Conservation (phyloP, 2,113 vertebrate species). For the Xenotilapia flavipinnis region DNA sequence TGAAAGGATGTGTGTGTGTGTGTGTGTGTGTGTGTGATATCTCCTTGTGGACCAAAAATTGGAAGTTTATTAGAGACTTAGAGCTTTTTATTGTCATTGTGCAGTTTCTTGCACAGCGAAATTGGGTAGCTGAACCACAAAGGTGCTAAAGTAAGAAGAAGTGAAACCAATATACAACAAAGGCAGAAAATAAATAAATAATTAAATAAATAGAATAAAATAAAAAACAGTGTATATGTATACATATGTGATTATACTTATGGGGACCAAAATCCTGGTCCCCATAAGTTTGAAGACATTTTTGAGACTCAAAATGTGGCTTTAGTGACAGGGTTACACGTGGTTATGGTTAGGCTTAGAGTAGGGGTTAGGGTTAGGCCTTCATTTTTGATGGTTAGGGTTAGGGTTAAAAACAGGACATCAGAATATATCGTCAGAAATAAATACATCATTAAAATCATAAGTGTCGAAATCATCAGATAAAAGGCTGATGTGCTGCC, state of each 20-base stretch:
- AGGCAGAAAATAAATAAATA: too few relatives aligned
- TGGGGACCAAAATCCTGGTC: not conserved
- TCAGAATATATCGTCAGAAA: not conserved
- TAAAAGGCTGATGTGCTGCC: too few relatives aligned
- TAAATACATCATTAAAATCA: not conserved
- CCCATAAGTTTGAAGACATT: rapidly evolving
- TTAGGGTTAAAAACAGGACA: rapidly evolving
- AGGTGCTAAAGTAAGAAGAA: too few relatives aligned
- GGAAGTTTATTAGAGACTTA: not conserved
- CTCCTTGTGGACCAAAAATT: not conserved
- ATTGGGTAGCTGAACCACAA: too few relatives aligned
- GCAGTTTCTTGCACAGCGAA: too few relatives aligned
- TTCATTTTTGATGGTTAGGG: not conserved
- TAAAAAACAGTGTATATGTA: too few relatives aligned
- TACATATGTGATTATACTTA: too few relatives aligned
- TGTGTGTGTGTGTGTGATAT: too few relatives aligned
- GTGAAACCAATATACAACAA: too few relatives aligned
- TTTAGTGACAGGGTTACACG: rapidly evolving
- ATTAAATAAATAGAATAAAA: too few relatives aligned
- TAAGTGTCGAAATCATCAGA: too few relatives aligned
- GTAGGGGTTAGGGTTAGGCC: not conserved
- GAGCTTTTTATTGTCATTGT: too few relatives aligned
- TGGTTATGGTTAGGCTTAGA: not conserved
- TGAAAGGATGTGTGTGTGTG: not conserved
- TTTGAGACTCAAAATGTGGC: not conserved